Evolutionary conservation across 1,140 invertebrate species (phyloP).

Genomic region (Cecropterus lyciades): DNA sequence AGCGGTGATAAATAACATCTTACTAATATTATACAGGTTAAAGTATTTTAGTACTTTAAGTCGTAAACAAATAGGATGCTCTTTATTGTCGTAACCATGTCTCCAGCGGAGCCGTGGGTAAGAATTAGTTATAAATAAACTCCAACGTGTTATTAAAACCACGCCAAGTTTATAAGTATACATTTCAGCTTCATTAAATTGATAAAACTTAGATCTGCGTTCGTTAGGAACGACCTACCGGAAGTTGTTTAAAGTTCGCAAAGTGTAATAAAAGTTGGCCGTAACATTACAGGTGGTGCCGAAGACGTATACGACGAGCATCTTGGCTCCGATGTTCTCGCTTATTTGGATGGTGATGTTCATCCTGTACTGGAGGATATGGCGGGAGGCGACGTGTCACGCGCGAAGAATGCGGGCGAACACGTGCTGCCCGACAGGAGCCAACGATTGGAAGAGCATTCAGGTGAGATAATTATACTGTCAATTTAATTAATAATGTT

Average conservation of each 20-base stretch:
- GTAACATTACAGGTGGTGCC: slow-evolving; percentile 79
- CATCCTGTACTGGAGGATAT: slow-evolving; percentile 90
- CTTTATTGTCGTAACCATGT: too few species aligned
- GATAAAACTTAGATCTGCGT: not conserved
- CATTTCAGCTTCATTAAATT: not conserved
- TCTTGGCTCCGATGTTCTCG: slow-evolving; percentile 88
- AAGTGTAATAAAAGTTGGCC: not conserved
- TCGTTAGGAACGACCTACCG: not conserved
- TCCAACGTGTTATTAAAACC: not conserved
- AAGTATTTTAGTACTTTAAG: too few species aligned
- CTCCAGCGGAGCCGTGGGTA: too few species aligned
- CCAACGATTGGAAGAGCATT: slow-evolving; percentile 89
- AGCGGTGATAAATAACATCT: not conserved
- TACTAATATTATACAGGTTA: too few species aligned
- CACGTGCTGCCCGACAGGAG: slow-evolving; percentile 79
- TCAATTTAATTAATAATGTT: too few species aligned
- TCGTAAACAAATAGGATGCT: too few species aligned
- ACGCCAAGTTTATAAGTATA: not conserved
- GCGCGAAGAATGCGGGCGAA: slow-evolving; percentile 86
- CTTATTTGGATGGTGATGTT: slow-evolving; percentile 89
- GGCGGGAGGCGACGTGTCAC: slow-evolving; percentile 88
- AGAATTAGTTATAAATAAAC: not conserved
- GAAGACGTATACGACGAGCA: slow-evolving; percentile 86
- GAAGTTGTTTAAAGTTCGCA: not conserved
- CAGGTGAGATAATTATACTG: slow-evolving; percentile 79